Conservation (phyloP, 1,140 invertebrate species). For the Trichonephila clavata region DNA sequence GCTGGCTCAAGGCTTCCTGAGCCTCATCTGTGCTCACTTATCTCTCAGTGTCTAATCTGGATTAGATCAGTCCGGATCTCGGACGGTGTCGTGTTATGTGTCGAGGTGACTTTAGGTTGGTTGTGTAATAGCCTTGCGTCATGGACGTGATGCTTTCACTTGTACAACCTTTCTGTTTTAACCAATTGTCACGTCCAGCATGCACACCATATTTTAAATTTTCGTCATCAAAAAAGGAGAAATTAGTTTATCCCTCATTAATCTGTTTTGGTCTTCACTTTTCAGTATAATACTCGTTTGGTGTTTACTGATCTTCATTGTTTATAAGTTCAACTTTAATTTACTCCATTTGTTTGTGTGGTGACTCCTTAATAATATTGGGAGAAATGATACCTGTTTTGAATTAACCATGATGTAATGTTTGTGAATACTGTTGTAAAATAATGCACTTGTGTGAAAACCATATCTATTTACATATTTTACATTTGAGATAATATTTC, state of each 20-base stretch:
- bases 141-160: constrained; percentile 8
- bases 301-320: no score
- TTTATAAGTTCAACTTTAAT: no score
- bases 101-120: constrained; percentile 14
- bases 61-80: constrained; percentile 46
- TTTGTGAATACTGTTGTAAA: no score
- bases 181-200: background rate
- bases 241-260: background rate
- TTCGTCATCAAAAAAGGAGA: background rate
- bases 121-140: background rate
- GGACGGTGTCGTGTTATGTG: constrained; percentile 17
- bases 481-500: no score
- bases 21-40: constrained; percentile 7
- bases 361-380: no score
- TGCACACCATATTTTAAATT: background rate
- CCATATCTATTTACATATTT: no score
- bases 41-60: constrained; percentile 41
- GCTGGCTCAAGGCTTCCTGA: constrained; percentile 39
- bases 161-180: background rate
- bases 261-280: no score
- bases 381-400: no score
- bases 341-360: no score
- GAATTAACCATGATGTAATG: no score
- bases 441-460: no score
- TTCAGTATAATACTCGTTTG: no score